Percentiles rank a stretch among this genome's conserved stretches.
phyloP scores from a whole-genome alignment of 2,113 vertebrate species.

The Osmerus mordax region DNA sequence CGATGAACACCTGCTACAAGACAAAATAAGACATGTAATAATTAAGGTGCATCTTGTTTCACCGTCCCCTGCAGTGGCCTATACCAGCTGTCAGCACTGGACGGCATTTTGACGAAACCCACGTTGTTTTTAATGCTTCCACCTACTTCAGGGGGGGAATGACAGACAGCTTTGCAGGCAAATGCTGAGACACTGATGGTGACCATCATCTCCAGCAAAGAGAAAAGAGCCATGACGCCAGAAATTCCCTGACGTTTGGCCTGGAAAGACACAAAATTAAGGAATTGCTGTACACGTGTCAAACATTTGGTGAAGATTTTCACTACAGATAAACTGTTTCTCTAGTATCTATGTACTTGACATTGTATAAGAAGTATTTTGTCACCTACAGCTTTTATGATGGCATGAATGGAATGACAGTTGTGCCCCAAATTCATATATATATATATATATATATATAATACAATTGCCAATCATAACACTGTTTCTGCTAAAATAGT shows the following conservation, averaged over 20 bases:
- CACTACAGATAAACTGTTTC: not conserved
- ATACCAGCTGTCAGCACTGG: too few species aligned
- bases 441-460: too few species aligned
- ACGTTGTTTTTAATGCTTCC: not conserved
- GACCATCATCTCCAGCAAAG: constrained; percentile 7
- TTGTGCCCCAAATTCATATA: not conserved
- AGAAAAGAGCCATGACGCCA: constrained; percentile 3
- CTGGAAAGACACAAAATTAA: not conserved
- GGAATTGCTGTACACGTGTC: not conserved
- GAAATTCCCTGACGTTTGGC: not conserved
- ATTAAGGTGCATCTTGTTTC: too few species aligned
- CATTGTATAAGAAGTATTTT: too few species aligned
- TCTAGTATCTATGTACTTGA: not conserved
- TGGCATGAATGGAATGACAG: not conserved
- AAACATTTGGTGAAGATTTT: too few species aligned
- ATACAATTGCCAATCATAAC: not conserved
- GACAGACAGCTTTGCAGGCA: constrained; percentile 15
- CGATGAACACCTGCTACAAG: not conserved
- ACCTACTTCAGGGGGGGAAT: not conserved
- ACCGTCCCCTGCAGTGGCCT: not conserved
- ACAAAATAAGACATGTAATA: not conserved
- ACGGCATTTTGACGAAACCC: not conserved
- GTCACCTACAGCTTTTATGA: not conserved
- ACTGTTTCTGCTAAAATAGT: not conserved
- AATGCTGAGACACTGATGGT: constrained; percentile 6